Evolutionary conservation across 1,140 invertebrate genomes (phyloP).

Genomic region (Calliphora vicina): DNA sequence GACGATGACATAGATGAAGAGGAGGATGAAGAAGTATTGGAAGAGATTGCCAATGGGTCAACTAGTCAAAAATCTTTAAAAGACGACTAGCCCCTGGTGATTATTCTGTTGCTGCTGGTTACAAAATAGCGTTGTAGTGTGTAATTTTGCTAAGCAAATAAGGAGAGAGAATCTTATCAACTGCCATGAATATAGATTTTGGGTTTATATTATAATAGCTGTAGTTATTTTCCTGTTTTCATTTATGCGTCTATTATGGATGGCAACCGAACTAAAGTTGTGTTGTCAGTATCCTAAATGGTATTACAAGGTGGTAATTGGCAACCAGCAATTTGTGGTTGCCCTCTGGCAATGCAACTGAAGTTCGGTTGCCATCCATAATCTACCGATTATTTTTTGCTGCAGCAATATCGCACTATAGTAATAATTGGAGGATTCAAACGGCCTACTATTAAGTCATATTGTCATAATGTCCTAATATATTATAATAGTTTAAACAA

Average conservation of each 20-base stretch:
- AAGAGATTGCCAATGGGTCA: background rate
- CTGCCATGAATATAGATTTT: background rate
- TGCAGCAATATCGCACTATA: background rate
- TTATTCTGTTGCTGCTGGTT: background rate
- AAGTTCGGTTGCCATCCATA: too few relatives aligned
- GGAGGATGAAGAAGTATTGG: background rate
- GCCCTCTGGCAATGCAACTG: too few relatives aligned
- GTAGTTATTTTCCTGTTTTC: background rate
- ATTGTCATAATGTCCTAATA: too few relatives aligned
- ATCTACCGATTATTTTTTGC: too few relatives aligned
- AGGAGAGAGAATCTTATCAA: background rate
- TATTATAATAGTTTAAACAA: too few relatives aligned
- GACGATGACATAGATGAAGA: background rate
- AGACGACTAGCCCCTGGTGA: background rate
- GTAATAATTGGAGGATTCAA: too few relatives aligned
- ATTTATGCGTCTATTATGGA: too few relatives aligned
- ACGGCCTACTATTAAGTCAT: too few relatives aligned
- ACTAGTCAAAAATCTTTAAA: background rate
- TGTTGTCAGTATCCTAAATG: too few relatives aligned
- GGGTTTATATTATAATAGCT: background rate
- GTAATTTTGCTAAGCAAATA: constrained; percentile 1
- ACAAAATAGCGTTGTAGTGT: background rate
- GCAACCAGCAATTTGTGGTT: too few relatives aligned
- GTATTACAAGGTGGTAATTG: too few relatives aligned
- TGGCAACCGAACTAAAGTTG: too few relatives aligned